Percentiles rank a stretch among this genome's conserved stretches.
These are phyloP conservation scores for Bos taurus DNA, from an alignment of 2,113 vertebrate genomes.

Conservation along the genomic window DNA sequence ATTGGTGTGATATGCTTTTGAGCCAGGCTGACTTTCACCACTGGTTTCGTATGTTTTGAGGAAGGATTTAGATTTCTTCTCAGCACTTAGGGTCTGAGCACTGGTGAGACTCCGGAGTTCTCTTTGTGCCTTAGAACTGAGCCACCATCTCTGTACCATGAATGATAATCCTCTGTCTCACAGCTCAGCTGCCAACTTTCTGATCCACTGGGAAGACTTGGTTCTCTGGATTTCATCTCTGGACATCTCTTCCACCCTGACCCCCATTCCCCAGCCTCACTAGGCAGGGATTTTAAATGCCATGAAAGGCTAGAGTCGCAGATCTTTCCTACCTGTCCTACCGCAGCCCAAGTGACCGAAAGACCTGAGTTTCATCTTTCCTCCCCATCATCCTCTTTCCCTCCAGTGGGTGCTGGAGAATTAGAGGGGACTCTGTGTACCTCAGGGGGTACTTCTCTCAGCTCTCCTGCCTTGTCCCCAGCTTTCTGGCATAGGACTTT, in stretches of 20 bases:
- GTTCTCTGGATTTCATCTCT: neutral
- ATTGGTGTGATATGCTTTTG: neutral
- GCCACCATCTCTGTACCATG: neutral
- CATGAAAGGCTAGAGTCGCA: neutral
- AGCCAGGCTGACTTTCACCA: neutral
- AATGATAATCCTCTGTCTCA: neutral
- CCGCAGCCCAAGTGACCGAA: neutral
- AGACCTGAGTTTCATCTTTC: neutral
- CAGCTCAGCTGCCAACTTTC: neutral
- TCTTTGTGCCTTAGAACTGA: neutral
- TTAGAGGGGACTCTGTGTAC: neutral
- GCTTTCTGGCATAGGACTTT: neutral
- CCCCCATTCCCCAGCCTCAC: neutral
- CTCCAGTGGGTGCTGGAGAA: neutral
- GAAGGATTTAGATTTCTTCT: neutral
- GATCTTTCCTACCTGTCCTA: neutral
- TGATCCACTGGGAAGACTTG: neutral
- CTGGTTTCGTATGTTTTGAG: neutral
- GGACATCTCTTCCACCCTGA: neutral
- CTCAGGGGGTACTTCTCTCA: neutral
- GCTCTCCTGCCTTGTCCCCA: neutral
- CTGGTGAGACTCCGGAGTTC: neutral
- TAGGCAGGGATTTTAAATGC: neutral
- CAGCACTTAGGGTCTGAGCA: neutral
- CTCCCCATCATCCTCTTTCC: neutral